A percentile compares a stretch with the other conserved stretches of the same genome.
Evolutionary conservation across 2,888 invertebrate genomes (phyloP).

Genomic region (Phytoseiulus persimilis): DNA sequence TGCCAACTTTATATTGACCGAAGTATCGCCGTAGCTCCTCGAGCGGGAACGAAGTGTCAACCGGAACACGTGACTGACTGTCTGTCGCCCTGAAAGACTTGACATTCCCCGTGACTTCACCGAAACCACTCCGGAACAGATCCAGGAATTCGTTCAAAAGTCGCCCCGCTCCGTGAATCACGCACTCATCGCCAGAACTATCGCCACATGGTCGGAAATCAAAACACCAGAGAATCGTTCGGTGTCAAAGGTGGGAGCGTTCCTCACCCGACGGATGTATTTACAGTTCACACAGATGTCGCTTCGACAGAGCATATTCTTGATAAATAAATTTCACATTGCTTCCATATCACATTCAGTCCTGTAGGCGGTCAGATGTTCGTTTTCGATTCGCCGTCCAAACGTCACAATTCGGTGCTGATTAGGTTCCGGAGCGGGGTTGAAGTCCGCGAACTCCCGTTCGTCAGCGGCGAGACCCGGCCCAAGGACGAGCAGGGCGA

Average conservation of each 20-base stretch:
- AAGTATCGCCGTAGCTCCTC: not conserved
- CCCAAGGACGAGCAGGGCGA: slow-evolving; percentile 18
- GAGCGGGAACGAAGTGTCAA: not conserved
- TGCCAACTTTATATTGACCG: not conserved
- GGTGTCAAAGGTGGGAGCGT: not conserved
- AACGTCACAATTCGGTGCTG: slow-evolving; percentile 17
- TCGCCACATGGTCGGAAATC: not conserved
- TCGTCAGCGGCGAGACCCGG: slow-evolving; percentile 5
- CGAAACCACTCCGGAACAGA: not conserved
- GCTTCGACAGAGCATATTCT: not conserved
- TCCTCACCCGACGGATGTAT: not conserved
- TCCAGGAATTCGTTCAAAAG: not conserved
- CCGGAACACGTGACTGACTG: not conserved
- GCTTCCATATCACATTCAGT: not conserved
- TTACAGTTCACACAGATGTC: not conserved
- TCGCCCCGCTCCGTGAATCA: no score
- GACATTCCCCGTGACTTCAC: not conserved
- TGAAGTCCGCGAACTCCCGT: slow-evolving; percentile 7
- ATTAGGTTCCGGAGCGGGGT: slow-evolving; percentile 10
- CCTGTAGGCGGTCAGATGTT: not conserved
- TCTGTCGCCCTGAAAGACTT: not conserved
- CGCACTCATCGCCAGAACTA: not conserved
- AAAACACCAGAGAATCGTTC: not conserved
- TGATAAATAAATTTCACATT: not conserved
- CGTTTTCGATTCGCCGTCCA: not conserved